phyloP scores from a whole-genome alignment of 2,113 vertebrate genomes.

The Coptodon rendalli region DNA sequence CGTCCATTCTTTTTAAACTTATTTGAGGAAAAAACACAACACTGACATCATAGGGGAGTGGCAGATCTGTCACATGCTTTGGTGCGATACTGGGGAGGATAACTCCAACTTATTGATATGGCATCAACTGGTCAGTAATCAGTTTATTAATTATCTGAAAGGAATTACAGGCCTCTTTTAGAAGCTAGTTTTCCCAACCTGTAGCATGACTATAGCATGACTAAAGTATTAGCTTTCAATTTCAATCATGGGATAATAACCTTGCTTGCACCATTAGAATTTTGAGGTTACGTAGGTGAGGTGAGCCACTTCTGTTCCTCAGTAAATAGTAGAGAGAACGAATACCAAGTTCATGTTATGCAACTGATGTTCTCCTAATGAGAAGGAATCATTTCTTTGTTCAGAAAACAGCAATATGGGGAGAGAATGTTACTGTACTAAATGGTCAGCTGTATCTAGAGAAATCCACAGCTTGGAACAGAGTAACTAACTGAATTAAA shows the following conservation, averaged over 20 bases:
- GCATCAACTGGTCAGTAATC: background rate
- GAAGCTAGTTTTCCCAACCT: background rate
- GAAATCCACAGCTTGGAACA: conserved; percentile 9
- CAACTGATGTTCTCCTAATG: conserved; percentile 1
- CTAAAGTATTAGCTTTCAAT: background rate
- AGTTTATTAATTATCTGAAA: background rate
- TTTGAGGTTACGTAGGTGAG: background rate
- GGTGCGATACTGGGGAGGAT: background rate
- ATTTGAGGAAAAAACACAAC: background rate
- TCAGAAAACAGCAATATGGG: background rate
- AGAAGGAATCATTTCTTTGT: conserved; percentile 17
- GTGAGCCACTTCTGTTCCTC: background rate
- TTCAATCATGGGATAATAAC: background rate
- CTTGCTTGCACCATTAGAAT: background rate
- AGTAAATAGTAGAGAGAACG: background rate
- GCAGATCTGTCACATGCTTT: background rate
- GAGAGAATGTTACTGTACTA: background rate
- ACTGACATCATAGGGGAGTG: background rate
- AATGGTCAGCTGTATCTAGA: background rate
- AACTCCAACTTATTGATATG: background rate
- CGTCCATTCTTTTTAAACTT: background rate
- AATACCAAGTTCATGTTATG: background rate
- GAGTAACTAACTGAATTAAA: conserved; percentile 27
- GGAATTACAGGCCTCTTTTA: background rate
- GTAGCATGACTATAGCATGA: background rate